Conservation (phyloP, 2,888 invertebrate species). For the Halictus quadricinctus region DNA sequence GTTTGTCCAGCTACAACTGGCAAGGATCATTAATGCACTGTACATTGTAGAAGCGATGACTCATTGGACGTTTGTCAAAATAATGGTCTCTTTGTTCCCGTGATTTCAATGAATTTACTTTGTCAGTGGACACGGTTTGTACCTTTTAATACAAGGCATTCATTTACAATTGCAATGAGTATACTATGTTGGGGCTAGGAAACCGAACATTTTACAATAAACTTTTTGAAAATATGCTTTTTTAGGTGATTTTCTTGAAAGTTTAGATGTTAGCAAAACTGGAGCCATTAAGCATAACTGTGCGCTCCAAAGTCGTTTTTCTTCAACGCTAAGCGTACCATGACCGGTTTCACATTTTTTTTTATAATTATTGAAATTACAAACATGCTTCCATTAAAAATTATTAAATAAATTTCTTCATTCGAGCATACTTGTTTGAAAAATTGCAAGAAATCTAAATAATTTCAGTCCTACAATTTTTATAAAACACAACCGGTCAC, state of each 20-base stretch:
- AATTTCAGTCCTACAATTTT: too few species aligned
- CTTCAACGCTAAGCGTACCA: too few species aligned
- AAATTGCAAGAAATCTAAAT: too few species aligned
- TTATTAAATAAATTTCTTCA: neutral
- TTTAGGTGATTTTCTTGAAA: neutral
- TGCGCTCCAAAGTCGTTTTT: neutral
- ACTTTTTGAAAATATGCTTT: neutral
- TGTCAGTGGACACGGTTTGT: conserved; percentile 18
- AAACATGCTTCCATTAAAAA: neutral
- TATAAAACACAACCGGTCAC: too few species aligned
- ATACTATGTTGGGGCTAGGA: neutral
- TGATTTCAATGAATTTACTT: conserved; percentile 22
- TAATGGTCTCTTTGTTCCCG: conserved; percentile 49
- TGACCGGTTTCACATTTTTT: neutral
- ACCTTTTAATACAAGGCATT: neutral
- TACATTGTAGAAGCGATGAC: conserved; percentile 23
- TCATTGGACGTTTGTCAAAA: conserved; percentile 36
- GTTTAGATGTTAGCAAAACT: too few species aligned
- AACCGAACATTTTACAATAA: neutral
- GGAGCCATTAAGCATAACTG: neutral
- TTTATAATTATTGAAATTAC: neutral
- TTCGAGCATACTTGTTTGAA: neutral
- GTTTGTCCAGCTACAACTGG: too few species aligned
- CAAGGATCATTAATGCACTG: conserved; percentile 5
- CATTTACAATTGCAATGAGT: neutral